Conservation (phyloP, 2,888 invertebrate species). For the Xestia xanthographa region DNA sequence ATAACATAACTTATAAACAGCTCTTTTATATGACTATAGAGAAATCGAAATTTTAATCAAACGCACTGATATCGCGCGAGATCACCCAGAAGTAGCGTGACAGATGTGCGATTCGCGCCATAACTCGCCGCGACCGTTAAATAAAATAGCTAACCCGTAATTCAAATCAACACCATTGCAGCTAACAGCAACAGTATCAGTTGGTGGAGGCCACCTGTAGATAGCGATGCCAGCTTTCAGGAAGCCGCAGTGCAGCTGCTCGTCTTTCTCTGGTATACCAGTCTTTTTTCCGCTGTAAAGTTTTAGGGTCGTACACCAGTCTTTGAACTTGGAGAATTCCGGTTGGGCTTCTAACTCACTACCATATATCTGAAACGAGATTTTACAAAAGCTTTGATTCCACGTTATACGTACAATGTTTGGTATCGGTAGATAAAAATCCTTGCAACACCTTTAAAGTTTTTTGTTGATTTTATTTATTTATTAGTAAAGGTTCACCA, state of each 20-base stretch:
- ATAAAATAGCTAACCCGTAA: constrained; percentile 80
- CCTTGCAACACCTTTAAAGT: no score
- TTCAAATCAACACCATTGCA: constrained; percentile 89
- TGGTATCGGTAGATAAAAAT: no score
- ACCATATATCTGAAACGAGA: constrained; percentile 87
- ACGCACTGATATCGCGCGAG: no score
- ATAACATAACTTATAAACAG: no score
- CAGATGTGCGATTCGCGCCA: no score
- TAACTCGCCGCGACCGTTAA: not conserved
- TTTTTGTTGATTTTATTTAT: no score
- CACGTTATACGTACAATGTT: no score
- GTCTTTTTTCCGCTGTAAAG: constrained; percentile 91
- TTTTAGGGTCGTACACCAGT: constrained; percentile 92
- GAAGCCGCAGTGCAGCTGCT: constrained; percentile 78
- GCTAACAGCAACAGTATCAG: constrained; percentile 86
- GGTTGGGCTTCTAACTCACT: constrained; percentile 93
- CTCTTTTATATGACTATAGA: no score
- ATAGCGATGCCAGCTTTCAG: constrained; percentile 87
- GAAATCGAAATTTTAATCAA: no score
- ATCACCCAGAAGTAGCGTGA: no score
- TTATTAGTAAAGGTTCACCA: no score
- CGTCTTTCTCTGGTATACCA: constrained; percentile 84
- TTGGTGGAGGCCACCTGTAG: constrained; percentile 93
- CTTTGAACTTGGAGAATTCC: constrained; percentile 92
- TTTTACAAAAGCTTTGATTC: not conserved